phyloP scores from a whole-genome alignment of 2,113 vertebrate species.

The Leptobrachium ailaonicum region DNA sequence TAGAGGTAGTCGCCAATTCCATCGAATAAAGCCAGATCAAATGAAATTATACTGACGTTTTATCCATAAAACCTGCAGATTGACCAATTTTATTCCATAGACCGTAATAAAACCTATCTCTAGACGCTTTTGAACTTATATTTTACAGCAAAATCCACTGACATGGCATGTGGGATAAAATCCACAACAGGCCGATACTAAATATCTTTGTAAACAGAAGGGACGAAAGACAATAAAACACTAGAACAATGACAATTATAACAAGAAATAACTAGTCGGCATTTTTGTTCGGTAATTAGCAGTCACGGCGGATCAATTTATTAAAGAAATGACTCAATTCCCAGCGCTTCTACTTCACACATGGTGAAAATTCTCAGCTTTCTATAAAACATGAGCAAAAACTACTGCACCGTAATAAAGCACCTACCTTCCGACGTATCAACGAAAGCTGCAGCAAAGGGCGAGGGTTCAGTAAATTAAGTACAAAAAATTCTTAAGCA shows the following conservation, averaged over 20 bases:
- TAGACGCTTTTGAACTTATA: neutral
- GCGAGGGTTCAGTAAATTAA: too few species aligned
- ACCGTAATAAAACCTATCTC: conserved; percentile 12
- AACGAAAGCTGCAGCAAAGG: too few species aligned
- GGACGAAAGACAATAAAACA: neutral
- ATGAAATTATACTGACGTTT: neutral
- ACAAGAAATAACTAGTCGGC: conserved; percentile 1
- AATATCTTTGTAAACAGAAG: neutral
- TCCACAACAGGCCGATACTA: neutral
- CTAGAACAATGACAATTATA: neutral
- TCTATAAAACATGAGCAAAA: too few species aligned
- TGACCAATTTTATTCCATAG: conserved; percentile 5
- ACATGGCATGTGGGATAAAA: too few species aligned
- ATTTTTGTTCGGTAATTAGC: conserved; percentile 15
- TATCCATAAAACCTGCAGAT: conserved; percentile 12
- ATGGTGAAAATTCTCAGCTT: too few species aligned
- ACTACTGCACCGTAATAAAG: too few species aligned
- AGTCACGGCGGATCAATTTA: conserved; percentile 11
- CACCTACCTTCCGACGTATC: too few species aligned
- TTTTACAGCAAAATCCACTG: neutral
- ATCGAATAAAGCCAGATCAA: too few species aligned
- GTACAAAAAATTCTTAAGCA: too few species aligned
- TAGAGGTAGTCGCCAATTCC: too few species aligned
- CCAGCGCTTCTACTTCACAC: neutral
- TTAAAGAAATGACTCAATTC: neutral